Evolutionary conservation across 2,888 invertebrate species (phyloP).

Genomic region (Eristalis arbustorum): DNA sequence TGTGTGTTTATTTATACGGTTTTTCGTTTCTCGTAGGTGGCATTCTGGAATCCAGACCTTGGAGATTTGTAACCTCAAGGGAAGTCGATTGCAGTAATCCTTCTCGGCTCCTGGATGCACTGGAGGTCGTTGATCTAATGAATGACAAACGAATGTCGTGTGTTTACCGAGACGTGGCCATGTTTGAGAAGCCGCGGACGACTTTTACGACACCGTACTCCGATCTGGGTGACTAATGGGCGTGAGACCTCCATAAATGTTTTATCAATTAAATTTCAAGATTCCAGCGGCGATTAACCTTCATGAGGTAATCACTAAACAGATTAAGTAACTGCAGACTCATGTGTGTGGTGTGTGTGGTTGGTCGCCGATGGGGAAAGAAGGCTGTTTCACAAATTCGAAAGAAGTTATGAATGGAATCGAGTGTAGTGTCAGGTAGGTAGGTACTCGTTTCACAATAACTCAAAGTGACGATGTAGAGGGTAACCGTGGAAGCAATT

Average conservation of each 20-base stretch:
- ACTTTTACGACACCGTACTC: neutral
- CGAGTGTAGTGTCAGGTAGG: too few species aligned
- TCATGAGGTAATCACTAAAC: neutral
- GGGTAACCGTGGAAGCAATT: too few species aligned
- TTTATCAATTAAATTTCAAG: neutral
- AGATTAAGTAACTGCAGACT: neutral
- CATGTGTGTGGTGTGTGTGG: neutral
- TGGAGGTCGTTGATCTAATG: neutral
- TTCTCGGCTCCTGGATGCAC: neutral
- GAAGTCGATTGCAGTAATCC: neutral
- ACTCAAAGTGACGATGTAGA: too few species aligned
- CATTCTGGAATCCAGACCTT: too few species aligned
- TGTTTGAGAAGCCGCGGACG: neutral
- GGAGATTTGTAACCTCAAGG: too few species aligned
- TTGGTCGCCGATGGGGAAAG: too few species aligned
- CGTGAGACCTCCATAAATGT: neutral
- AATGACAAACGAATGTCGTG: neutral
- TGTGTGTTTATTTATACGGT: neutral
- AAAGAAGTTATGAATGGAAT: too few species aligned
- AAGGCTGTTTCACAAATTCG: too few species aligned
- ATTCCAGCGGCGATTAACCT: neutral
- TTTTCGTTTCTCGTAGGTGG: neutral
- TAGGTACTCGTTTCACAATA: too few species aligned
- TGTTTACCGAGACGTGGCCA: neutral
- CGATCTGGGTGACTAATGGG: neutral